Evolutionary conservation across 1,140 invertebrate genomes (phyloP).

Genomic region (Trichonephila inaurata): DNA sequence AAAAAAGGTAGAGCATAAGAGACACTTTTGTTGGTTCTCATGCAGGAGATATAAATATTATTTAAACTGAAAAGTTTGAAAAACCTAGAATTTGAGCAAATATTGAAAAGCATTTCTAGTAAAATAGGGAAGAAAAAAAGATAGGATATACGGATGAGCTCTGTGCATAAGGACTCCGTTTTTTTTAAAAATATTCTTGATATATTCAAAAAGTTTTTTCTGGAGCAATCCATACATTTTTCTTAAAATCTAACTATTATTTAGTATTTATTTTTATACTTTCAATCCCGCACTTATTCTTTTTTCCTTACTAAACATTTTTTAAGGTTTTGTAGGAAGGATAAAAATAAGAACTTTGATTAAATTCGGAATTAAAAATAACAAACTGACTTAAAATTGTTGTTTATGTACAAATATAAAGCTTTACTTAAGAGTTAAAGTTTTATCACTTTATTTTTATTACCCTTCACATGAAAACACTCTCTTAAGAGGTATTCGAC

Average conservation of each 20-base stretch:
- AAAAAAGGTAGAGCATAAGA: neutral
- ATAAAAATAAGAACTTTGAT: no score
- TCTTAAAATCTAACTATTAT: neutral
- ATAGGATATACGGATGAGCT: neutral
- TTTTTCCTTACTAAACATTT: no score
- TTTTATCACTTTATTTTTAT: no score
- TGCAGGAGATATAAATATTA: neutral
- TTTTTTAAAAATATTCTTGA: neutral
- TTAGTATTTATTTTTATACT: no score
- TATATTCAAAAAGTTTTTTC: neutral
- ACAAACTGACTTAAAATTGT: no score
- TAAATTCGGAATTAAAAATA: no score
- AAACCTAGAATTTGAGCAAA: neutral
- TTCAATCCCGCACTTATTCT: no score
- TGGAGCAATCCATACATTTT: neutral
- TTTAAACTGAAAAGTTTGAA: neutral
- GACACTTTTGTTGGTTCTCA: neutral
- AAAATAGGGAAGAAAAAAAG: neutral
- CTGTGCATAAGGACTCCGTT: neutral
- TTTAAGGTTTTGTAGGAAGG: no score
- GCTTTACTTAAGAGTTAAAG: no score
- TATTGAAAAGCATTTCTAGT: neutral
- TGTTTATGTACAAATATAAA: no score
- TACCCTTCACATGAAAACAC: no score
- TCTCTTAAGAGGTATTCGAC: no score